Evolutionary conservation across 2,797 vertebrate genomes (phyloP), one percentile per base, ranked within the genome.

Genomic region (Peromyscus attwateri): DNA sequence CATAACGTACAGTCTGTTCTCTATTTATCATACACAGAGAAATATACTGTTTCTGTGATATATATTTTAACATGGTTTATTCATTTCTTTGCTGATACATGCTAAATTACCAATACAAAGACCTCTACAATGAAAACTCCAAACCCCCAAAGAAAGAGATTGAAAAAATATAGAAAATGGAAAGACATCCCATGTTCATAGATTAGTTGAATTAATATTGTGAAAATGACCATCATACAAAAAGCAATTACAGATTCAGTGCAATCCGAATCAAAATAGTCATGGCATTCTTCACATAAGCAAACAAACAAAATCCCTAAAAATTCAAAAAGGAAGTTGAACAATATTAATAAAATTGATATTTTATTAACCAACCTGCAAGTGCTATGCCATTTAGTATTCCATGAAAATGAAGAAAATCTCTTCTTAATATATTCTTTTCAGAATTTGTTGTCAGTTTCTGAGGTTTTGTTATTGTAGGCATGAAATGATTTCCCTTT

Each of bases 21-120:
- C 40, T 94, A 13, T 11, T 13, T 0, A 19, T 91, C 87, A 88
- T 25, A 3, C 12, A 55, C 70, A 0, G 0, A 75, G 0, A 31
- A 90, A 3, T 88, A 93, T 91, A 1, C 1, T 68, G 3, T 60
- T 64, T 88, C 49, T 92, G 10, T 84, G 79, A 87, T 77, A 57
- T 8, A 62, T 46, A 83, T 92, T 96, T 96, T 91, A 89, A 79
- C 8, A 76, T 0, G 31, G 10, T 23, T 87, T 83, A 27, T 55
- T 3, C 76, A 60, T 66, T 13, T 13, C 3, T 9, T 14, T 92
- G 0, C 25, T 3, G 37, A 11, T 60, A 73, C 91, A 37, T 8
- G 21, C 29, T 81, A 12, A 83, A 94, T 96, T 94, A 27, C 29
- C 91, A 43, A 87, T 84, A 21, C 57, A 73, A 40, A 37, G n/a